A percentile compares a stretch with the other conserved stretches of the same genome.
Evolutionary conservation across 2,888 invertebrate species (phyloP).

Genomic region (Tiliacea aurago): DNA sequence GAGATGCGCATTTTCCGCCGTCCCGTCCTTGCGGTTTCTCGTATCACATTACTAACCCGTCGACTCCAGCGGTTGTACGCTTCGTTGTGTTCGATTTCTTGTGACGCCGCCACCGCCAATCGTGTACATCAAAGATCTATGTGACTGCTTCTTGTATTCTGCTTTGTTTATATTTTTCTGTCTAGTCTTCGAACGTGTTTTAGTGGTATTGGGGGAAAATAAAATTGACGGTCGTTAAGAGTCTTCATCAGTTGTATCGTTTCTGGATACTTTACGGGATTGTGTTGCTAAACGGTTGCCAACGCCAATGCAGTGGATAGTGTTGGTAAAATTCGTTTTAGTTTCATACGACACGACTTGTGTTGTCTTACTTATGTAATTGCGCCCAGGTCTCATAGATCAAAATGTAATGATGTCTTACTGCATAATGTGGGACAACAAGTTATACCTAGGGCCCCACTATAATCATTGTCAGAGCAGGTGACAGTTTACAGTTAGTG

Average conservation of each 20-base stretch:
- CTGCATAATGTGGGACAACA: neutral
- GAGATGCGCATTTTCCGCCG: constrained; percentile 67
- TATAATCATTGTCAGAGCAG: neutral
- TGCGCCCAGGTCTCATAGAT: neutral
- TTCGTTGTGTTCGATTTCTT: constrained; percentile 68
- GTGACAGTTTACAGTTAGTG: neutral
- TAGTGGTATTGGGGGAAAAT: neutral
- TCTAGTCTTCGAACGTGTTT: constrained; percentile 9
- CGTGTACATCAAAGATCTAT: constrained; percentile 37
- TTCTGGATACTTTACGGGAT: neutral
- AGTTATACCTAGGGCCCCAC: constrained; percentile 2
- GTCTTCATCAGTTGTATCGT: neutral
- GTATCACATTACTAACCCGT: constrained; percentile 60
- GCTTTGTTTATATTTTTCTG: constrained; percentile 24
- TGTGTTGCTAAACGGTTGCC: constrained; percentile 5
- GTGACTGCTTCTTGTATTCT: constrained; percentile 38
- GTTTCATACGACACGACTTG: neutral
- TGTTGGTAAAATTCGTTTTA: neutral
- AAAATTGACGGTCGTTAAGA: neutral
- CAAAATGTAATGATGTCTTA: constrained; percentile 2
- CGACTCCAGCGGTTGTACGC: constrained; percentile 66
- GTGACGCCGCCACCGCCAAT: constrained; percentile 50
- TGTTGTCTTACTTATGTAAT: constrained; percentile 5
- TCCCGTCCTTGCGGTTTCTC: constrained; percentile 67
- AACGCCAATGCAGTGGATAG: too few relatives aligned